Base-by-base conservation (phyloP, 2,113 vertebrate species). In the Tragelaphus buxtoni region DNA sequence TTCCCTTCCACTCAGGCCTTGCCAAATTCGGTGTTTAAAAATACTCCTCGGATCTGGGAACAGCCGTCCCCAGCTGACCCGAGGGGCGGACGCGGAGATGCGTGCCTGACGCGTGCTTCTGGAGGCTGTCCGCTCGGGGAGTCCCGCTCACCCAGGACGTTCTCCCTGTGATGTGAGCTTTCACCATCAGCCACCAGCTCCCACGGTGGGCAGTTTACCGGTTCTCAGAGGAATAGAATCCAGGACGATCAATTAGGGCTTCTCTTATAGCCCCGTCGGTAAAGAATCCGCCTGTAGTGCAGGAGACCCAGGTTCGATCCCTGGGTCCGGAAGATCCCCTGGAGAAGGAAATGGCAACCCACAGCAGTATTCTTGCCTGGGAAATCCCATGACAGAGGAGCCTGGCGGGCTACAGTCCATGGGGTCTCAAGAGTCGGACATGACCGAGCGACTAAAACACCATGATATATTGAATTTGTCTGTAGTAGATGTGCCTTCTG, bases 21-120 rank as follows among this genome's bases (percentile, higher is more conserved):
- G 35, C 92, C 96, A 88, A 47, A 85, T 30, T 86, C n/a, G 2
- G 47, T 14, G 94, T 96, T 97, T 98, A 96, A 97, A 97, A 98
- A 97, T 96, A 97, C 92, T 79, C 83, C 51, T 92, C 35, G 1
- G 17, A 74, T 51, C 86, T 84, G 11, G 32, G 91, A 72, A 16
- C 81, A 55, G 80, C 91, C 47, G 84, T 88, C 94, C 94, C 82
- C 1, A 1, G 88, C 94, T 96, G 98, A 96, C 95, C 95, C 12
- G 0, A 45, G 49, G 45, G 47, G 53, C 35, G 39, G 86, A 26
- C 79, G 0, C 8, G 13, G 91, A 9, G 35, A 10, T 5, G 13
- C 4, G 1, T 10, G 69, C 55, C 35, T 3, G 35, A 32, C 87
- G n/a, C 11, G 11, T 26, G 72, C 63, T 14, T 30, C 55, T 5